phyloP scores from a whole-genome alignment of 2,113 vertebrate genomes.

The Miniopterus natalensis region DNA sequence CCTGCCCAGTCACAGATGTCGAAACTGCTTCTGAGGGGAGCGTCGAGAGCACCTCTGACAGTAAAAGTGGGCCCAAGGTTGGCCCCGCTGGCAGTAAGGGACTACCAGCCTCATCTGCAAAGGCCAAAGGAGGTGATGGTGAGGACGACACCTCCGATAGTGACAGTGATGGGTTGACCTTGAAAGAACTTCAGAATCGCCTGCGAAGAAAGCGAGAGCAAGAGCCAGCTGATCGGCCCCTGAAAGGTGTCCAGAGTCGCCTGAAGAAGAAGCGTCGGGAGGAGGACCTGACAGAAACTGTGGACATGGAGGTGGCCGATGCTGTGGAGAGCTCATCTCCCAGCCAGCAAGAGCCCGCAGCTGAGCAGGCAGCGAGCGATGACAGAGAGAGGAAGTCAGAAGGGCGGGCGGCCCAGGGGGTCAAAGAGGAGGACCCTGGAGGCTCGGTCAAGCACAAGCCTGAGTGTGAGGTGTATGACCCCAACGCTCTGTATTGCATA shows the following conservation, averaged over 20 bases:
- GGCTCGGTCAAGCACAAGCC: constrained; percentile 82
- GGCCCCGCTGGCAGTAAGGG: constrained; percentile 69
- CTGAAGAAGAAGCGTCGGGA: constrained; percentile 82
- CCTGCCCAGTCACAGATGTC: constrained; percentile 88
- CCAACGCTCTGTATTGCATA: constrained; percentile 92
- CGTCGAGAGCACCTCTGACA: constrained; percentile 93
- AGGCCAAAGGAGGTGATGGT: constrained; percentile 69
- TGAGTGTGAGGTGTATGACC: constrained; percentile 90
- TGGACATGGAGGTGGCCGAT: constrained; percentile 45
- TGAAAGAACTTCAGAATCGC: constrained; percentile 93
- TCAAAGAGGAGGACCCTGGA: constrained; percentile 70
- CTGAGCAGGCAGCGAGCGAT: constrained; percentile 83
- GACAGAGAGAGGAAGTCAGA: constrained; percentile 78
- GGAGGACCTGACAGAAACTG: constrained; percentile 54
- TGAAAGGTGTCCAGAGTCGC: constrained; percentile 89
- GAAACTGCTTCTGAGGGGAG: constrained; percentile 95
- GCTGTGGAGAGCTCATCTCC: constrained; percentile 61
- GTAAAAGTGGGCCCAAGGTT: constrained; percentile 79
- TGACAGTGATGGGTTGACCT: constrained; percentile 93
- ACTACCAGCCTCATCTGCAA: constrained; percentile 62
- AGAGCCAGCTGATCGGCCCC: constrained; percentile 85
- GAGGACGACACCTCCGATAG: constrained; percentile 88
- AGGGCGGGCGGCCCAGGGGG: constrained; percentile 68
- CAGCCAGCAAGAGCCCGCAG: constrained; percentile 79
- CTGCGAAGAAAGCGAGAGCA: constrained; percentile 86